phyloP scores from a whole-genome alignment of 2,113 vertebrate species.

The Pyxicephalus adspersus region DNA sequence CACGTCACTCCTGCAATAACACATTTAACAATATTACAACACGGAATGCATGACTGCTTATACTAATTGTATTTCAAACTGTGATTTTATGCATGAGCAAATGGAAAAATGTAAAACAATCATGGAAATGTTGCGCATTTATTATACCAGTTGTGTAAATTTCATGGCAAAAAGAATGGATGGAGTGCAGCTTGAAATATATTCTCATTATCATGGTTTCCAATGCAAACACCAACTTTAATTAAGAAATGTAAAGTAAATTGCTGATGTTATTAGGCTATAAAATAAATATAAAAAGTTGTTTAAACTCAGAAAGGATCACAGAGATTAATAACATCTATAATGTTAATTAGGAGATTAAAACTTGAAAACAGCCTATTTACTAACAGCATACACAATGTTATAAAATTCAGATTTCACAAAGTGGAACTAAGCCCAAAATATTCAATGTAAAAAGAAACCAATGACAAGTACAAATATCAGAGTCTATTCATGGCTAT shows the following conservation, averaged over 20 bases:
- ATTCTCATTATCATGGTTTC: conserved; percentile 29
- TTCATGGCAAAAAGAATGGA: conserved; percentile 31
- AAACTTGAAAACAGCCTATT: not conserved
- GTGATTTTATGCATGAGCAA: conserved; percentile 40
- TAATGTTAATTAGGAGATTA: conserved; percentile 3
- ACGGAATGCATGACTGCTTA: conserved; percentile 3
- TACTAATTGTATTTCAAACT: conserved; percentile 36
- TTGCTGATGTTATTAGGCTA: conserved; percentile 6
- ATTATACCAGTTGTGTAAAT: conserved; percentile 12
- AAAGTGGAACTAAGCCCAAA: too few species aligned
- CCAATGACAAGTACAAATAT: too few species aligned
- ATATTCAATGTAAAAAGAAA: too few species aligned
- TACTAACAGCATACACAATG: not conserved
- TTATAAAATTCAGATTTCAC: not conserved
- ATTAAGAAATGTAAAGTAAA: conserved; percentile 38
- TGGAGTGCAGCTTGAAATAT: conserved; percentile 26
- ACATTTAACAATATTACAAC: not conserved
- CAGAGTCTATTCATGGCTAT: too few species aligned
- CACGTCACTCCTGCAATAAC: not conserved
- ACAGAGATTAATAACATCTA: not conserved
- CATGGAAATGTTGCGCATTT: conserved; percentile 33
- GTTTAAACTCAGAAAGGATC: not conserved
- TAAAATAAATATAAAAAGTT: conserved; percentile 20
- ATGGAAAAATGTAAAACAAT: conserved; percentile 32
- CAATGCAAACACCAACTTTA: conserved; percentile 31